A percentile compares a stretch with the other conserved stretches of the same genome.
These are phyloP conservation scores for Pseudanteris insignis DNA, from an alignment of 2,888 invertebrate species.

Conservation along the genomic window DNA sequence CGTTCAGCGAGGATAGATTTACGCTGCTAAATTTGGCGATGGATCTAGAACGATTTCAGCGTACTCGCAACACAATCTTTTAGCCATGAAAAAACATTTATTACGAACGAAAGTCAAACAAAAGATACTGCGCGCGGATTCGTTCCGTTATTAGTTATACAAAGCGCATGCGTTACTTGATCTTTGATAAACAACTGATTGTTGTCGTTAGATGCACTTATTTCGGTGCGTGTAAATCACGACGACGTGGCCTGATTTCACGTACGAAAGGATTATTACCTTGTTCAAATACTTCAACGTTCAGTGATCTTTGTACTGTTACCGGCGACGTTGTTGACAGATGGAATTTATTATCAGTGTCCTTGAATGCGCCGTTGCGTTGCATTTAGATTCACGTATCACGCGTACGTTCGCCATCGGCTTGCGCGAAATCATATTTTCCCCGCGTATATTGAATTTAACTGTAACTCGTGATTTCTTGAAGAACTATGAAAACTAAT, in stretches of 20 bases:
- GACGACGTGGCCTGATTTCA: constrained; percentile 35
- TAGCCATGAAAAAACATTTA: no score
- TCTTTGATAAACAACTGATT: constrained; percentile 11
- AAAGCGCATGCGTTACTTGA: constrained; percentile 10
- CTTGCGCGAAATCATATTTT: no score
- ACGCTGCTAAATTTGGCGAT: no score
- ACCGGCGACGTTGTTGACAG: constrained; percentile 28
- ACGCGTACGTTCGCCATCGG: constrained; percentile 7
- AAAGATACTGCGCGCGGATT: neutral
- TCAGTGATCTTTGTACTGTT: constrained; percentile 39
- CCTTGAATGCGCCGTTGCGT: constrained; percentile 26
- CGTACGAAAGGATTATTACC: constrained; percentile 37
- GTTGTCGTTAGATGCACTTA: constrained; percentile 32
- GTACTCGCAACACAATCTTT: no score
- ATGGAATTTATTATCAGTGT: constrained; percentile 39
- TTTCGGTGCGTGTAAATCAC: constrained; percentile 35
- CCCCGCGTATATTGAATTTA: no score
- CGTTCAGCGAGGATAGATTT: no score
- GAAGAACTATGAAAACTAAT: no score
- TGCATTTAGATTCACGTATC: constrained; percentile 25
- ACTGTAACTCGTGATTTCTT: no score
- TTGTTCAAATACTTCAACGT: constrained; percentile 34
- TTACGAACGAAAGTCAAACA: constrained; percentile 1
- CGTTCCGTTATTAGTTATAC: constrained; percentile 1
- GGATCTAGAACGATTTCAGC: neutral